Base-by-base conservation (phyloP, 2,797 vertebrate genomes). In the Bradypodion pumilum region DNA sequence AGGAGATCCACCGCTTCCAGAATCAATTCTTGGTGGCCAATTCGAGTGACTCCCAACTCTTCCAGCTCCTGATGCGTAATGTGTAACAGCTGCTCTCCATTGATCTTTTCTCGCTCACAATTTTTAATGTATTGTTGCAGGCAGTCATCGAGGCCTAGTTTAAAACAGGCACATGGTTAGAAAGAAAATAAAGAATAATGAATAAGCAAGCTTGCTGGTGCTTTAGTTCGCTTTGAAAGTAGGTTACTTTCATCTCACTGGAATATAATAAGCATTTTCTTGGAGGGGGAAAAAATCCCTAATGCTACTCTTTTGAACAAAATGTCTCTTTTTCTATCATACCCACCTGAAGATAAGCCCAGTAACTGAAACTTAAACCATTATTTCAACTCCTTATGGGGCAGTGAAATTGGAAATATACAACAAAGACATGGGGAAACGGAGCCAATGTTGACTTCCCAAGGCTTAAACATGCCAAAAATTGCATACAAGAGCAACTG, bases 71-170 rank as follows among this genome's bases (percentile, higher is more conserved):
- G 97, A 87, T 97, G 96, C 29, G 97, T 98, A 94, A 98, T 98
- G 95, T 97, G 97, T 25, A 98, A 94, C 90, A 99, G 94, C 93
- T 97, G 98, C 85, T 98, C 97, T 0, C 97, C 97, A 1, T 92
- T 97, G 95, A 98, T 97, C 95, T 97, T 97, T 92, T 98, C 97
- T 72, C 96, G 94, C 94, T 98, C 98, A 74, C 98, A 98, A 87
- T 97, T 98, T 93, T 98, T 97, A 87, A 98, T 97, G 88, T 98
- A 99, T 95, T 97, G 96, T 93, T 98, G 97, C 90, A 99, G 96
- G 94, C 97, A 98, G 88, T 98, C 97, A 49, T 98, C 97, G 72
- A 98, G 95, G 80, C 97, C 98, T 98, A 91, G 74, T 65, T 60
- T 69, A 87, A 42, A 84, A 89, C n/a, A 49, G 0, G 29, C 7